Evolutionary conservation across 1,140 invertebrate species (phyloP).

Genomic region (Drosophila elegans): DNA sequence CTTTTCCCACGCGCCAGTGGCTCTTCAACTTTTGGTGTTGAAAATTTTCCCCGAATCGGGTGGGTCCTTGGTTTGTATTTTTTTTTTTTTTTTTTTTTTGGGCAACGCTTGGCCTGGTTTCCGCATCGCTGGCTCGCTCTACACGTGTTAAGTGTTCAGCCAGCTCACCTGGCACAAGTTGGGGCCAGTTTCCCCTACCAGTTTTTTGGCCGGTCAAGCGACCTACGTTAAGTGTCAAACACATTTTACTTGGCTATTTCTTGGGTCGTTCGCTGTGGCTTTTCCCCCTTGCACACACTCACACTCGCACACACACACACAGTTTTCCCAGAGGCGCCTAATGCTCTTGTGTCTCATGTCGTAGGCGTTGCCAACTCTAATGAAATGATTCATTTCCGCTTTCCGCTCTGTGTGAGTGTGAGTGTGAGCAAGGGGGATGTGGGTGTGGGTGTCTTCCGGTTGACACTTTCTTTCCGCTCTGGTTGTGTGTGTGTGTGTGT

Average conservation of each 20-base stretch:
- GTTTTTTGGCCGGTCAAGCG: conserved; percentile 50
- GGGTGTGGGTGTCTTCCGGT: conserved; percentile 44
- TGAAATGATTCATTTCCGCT: conserved; percentile 82
- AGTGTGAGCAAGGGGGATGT: not conserved
- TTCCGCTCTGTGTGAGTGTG: conserved; percentile 49
- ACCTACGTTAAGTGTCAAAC: conserved; percentile 81
- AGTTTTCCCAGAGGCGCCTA: conserved; percentile 23
- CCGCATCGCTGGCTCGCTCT: conserved; percentile 22
- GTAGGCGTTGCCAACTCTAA: conserved; percentile 82
- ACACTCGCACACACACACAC: too few relatives aligned
- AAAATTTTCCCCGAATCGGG: not conserved
- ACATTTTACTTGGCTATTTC: conserved; percentile 78
- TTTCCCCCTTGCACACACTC: not conserved
- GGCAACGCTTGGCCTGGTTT: conserved; percentile 11
- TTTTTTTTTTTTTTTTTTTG: not conserved
- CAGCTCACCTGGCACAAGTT: conserved; percentile 36
- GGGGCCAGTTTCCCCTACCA: not conserved
- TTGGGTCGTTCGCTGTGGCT: conserved; percentile 65
- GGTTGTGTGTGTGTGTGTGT: conserved; percentile 23
- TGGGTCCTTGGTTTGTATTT: too few relatives aligned
- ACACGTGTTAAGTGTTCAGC: conserved; percentile 49
- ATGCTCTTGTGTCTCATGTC: conserved; percentile 71
- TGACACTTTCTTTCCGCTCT: conserved; percentile 78
- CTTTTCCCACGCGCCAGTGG: not conserved
- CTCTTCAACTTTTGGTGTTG: not conserved